Conservation (phyloP, 2,797 vertebrate genomes). For the Hirundo rustica region DNA sequence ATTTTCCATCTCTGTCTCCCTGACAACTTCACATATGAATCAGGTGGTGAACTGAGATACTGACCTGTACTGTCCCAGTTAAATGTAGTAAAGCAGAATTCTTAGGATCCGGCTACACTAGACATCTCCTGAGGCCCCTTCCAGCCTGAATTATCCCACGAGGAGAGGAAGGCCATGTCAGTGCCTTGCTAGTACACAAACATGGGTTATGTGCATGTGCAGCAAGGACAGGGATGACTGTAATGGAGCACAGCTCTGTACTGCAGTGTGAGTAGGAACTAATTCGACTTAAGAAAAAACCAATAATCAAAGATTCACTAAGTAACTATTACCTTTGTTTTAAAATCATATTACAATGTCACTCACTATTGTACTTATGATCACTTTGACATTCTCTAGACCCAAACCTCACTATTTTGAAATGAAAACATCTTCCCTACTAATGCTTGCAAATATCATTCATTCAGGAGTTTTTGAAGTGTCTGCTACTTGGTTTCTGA, state of each 20-base stretch:
- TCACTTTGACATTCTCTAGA: not conserved
- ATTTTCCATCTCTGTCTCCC: not conserved
- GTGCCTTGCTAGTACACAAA: not conserved
- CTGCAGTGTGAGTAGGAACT: not conserved
- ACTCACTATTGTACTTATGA: not conserved
- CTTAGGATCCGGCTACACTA: not conserved
- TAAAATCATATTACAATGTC: not conserved
- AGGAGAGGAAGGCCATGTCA: not conserved
- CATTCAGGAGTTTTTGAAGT: not conserved
- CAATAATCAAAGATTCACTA: not conserved
- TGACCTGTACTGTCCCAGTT: not conserved
- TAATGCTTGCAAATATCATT: not conserved
- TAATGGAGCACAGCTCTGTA: not conserved
- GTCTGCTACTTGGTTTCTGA: not conserved
- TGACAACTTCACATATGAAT: not conserved
- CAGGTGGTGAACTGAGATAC: not conserved
- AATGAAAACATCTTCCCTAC: not conserved
- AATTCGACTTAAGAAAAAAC: not conserved
- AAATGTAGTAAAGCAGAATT: not conserved
- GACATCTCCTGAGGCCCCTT: not conserved
- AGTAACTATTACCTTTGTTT: not conserved
- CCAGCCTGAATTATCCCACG: not conserved
- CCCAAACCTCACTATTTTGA: not conserved
- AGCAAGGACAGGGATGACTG: not conserved
- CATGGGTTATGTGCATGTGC: rapidly evolving